A percentile compares a stretch with the other conserved stretches of the same genome.
Conservation (phyloP, 2,888 invertebrate species). For the Hyposoter dolosus region DNA sequence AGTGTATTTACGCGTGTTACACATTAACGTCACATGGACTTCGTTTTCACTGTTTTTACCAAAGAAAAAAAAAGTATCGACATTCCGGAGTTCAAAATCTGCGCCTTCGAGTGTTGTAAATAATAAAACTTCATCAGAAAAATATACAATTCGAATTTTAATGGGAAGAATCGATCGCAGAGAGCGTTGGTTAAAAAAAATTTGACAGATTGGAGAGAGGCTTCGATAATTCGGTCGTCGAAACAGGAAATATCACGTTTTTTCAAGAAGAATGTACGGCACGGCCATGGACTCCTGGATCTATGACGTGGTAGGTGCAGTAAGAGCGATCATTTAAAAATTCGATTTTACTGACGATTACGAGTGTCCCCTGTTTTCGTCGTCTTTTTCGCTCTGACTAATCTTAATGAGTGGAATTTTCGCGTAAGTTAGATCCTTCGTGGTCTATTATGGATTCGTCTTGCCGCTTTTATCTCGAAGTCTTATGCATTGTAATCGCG, state of each 20-base stretch:
- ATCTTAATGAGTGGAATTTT: neutral
- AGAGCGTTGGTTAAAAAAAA: neutral
- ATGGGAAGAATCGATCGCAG: neutral
- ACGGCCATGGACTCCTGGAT: constrained; percentile 83
- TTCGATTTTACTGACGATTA: neutral
- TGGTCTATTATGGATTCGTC: neutral
- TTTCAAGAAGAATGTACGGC: constrained; percentile 73
- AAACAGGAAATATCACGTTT: constrained; percentile 18
- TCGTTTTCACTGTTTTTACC: neutral
- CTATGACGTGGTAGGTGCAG: constrained; percentile 83
- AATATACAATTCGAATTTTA: neutral
- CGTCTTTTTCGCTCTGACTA: neutral
- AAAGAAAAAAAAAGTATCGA: neutral
- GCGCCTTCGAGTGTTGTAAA: constrained; percentile 1
- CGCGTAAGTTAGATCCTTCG: neutral
- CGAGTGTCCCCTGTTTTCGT: neutral
- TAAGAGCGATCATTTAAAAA: neutral
- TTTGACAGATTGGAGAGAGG: constrained; percentile 1
- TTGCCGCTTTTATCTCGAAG: neutral
- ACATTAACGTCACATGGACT: constrained; percentile 8
- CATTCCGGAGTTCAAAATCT: neutral
- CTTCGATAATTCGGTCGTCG: neutral
- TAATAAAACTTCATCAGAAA: neutral
- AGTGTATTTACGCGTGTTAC: constrained; percentile 13
- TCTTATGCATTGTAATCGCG: constrained; percentile 1